Conservation (phyloP, 2,888 invertebrate genomes). For the Esperia sulphurella region DNA sequence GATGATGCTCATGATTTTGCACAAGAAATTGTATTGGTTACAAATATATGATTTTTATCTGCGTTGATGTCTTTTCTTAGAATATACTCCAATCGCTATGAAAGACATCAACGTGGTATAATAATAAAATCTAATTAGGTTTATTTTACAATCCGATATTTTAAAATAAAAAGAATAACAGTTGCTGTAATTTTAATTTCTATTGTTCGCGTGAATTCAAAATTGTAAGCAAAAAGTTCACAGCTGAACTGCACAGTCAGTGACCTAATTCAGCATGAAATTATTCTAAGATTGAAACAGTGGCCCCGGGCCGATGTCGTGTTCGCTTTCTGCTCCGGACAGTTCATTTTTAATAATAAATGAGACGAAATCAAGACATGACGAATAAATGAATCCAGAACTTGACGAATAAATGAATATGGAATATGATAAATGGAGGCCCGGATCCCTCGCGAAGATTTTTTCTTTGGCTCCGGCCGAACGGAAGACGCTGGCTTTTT, state of each 20-base stretch:
- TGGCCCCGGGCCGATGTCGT: constrained; percentile 66
- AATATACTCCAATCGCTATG: no score
- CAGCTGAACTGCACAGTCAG: constrained; percentile 14
- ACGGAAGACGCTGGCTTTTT: constrained; percentile 78
- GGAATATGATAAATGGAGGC: constrained; percentile 79
- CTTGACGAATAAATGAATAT: constrained; percentile 81
- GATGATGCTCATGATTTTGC: no score
- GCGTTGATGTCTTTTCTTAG: no score
- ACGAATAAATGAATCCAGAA: constrained; percentile 81
- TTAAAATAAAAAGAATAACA: no score
- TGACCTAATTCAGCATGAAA: constrained; percentile 61
- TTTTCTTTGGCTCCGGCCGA: constrained; percentile 76
- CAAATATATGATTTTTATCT: neutral
- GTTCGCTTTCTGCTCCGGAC: constrained; percentile 70
- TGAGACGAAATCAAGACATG: constrained; percentile 80
- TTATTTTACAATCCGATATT: no score
- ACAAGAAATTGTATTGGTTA: neutral
- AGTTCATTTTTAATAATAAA: constrained; percentile 81
- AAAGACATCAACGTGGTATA: no score
- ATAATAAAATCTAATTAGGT: no score
- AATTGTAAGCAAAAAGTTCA: constrained; percentile 26
- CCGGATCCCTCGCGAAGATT: constrained; percentile 76
- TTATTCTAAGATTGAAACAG: constrained; percentile 75
- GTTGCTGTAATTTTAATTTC: neutral
- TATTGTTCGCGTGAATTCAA: constrained; percentile 15